Percentiles rank a stretch among this genome's conserved stretches.
Evolutionary conservation across 2,797 vertebrate species (phyloP).

Genomic region (Spheniscus humboldti): DNA sequence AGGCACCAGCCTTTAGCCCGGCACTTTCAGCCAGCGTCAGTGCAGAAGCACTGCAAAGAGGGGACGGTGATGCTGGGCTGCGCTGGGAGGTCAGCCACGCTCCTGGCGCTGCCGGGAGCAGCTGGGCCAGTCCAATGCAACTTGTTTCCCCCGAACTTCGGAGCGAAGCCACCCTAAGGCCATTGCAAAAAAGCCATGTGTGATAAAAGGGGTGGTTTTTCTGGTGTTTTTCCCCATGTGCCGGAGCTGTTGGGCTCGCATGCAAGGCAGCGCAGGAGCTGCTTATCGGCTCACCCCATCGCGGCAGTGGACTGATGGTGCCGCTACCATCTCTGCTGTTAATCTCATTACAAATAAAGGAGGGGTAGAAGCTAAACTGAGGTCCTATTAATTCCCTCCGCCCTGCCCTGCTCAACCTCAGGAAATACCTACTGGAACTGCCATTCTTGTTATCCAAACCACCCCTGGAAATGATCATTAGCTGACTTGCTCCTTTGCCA

Average conservation of each 20-base stretch:
- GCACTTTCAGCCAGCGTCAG: accelerated
- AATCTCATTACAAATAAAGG: slow-evolving; percentile 47
- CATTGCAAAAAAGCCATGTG: not conserved
- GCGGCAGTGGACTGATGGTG: not conserved
- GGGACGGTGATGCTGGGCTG: not conserved
- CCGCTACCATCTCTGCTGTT: not conserved
- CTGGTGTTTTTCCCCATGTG: accelerated
- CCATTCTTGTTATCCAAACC: not conserved
- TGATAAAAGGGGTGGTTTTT: not conserved
- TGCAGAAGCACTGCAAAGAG: not conserved
- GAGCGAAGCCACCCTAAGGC: not conserved
- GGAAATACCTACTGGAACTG: slow-evolving; percentile 4
- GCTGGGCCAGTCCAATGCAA: accelerated
- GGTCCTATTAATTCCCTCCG: not conserved
- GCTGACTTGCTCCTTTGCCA: not conserved
- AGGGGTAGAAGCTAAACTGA: slow-evolving; percentile 23
- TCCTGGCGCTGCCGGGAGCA: not conserved
- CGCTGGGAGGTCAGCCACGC: not conserved
- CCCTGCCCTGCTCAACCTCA: slow-evolving; percentile 15
- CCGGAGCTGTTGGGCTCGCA: not conserved
- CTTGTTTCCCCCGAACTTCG: accelerated
- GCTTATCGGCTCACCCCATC: not conserved
- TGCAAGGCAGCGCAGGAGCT: not conserved
- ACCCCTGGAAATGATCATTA: not conserved
- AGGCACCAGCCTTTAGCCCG: not conserved